A percentile compares a stretch with the other conserved stretches of the same genome.
phyloP scores from a whole-genome alignment of 2,888 invertebrate species.

The Euzophera pinguis region DNA sequence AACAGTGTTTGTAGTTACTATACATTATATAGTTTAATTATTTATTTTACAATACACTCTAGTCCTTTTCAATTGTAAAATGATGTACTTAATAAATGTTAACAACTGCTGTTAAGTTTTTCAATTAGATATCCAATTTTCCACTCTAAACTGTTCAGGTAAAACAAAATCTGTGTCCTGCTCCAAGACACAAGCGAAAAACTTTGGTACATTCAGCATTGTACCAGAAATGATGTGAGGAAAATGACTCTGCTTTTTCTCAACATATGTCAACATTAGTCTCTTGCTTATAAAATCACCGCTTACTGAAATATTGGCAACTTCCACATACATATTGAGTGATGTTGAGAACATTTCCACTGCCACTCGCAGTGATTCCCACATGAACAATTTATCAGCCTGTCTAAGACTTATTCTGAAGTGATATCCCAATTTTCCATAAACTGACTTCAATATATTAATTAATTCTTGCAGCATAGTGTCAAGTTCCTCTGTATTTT shows the following conservation, averaged over 20 bases:
- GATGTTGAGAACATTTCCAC: slow-evolving; percentile 88
- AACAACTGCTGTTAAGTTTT: no score
- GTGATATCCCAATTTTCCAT: slow-evolving; percentile 83
- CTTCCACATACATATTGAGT: slow-evolving; percentile 82
- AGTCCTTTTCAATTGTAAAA: no score
- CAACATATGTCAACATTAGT: slow-evolving; percentile 83
- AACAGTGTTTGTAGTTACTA: no score
- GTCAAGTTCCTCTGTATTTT: slow-evolving; percentile 69
- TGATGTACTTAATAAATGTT: no score
- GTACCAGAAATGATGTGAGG: slow-evolving; percentile 86
- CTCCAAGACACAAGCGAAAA: slow-evolving; percentile 87
- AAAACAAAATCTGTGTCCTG: slow-evolving; percentile 62
- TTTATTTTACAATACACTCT: no score
- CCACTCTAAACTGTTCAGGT: slow-evolving; percentile 47
- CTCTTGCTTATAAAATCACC: slow-evolving; percentile 89
- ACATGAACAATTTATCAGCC: slow-evolving; percentile 80
- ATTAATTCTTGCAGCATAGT: slow-evolving; percentile 78
- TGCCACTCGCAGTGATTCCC: slow-evolving; percentile 84
- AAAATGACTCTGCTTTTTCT: slow-evolving; percentile 80
- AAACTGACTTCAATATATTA: slow-evolving; percentile 75
- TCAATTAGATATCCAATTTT: slow-evolving; percentile 40
- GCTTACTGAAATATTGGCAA: slow-evolving; percentile 86
- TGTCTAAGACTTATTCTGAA: slow-evolving; percentile 82
- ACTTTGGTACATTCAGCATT: slow-evolving; percentile 85
- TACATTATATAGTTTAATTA: no score